Conservation (phyloP, 2,888 invertebrate species). For the Oligia strigilis region DNA sequence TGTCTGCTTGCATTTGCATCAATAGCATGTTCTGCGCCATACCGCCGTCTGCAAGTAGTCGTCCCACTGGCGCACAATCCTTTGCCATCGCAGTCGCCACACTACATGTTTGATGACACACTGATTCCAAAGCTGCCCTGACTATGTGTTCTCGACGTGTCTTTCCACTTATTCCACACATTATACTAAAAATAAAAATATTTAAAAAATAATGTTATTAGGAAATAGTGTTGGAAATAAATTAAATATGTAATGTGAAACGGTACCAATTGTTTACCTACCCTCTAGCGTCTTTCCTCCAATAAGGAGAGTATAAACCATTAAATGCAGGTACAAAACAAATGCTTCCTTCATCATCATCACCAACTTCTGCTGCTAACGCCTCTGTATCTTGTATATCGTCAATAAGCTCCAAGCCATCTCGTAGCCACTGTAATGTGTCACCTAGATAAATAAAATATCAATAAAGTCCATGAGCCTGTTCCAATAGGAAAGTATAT, state of each 20-base stretch:
- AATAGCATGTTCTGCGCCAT: slow-evolving; percentile 96
- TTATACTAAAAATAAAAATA: slow-evolving; percentile 92
- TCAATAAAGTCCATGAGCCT: slow-evolving; percentile 44
- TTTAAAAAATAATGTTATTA: neutral
- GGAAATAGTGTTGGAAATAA: neutral
- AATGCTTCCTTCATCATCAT: slow-evolving; percentile 93
- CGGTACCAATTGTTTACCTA: slow-evolving; percentile 66
- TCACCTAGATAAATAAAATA: slow-evolving; percentile 89
- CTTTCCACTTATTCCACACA: slow-evolving; percentile 96
- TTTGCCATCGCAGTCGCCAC: slow-evolving; percentile 95
- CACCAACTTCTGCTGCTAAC: slow-evolving; percentile 77
- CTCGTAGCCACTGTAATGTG: slow-evolving; percentile 96
- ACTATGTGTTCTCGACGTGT: slow-evolving; percentile 96
- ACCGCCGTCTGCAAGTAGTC: slow-evolving; percentile 97
- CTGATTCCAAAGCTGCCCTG: slow-evolving; percentile 98
- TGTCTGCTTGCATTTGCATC: slow-evolving; percentile 98
- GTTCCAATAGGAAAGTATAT: neutral
- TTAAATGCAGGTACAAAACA: slow-evolving; percentile 99
- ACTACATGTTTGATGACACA: slow-evolving; percentile 97
- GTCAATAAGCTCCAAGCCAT: slow-evolving; percentile 94
- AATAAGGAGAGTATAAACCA: slow-evolving; percentile 98
- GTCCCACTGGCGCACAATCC: slow-evolving; percentile 94
- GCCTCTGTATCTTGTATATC: slow-evolving; percentile 92
- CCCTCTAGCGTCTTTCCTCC: slow-evolving; percentile 97
- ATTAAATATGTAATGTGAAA: no score